A percentile compares a stretch with the other conserved stretches of the same genome.
Conservation (phyloP, 2,888 invertebrate species). For the Nomada fucata region DNA sequence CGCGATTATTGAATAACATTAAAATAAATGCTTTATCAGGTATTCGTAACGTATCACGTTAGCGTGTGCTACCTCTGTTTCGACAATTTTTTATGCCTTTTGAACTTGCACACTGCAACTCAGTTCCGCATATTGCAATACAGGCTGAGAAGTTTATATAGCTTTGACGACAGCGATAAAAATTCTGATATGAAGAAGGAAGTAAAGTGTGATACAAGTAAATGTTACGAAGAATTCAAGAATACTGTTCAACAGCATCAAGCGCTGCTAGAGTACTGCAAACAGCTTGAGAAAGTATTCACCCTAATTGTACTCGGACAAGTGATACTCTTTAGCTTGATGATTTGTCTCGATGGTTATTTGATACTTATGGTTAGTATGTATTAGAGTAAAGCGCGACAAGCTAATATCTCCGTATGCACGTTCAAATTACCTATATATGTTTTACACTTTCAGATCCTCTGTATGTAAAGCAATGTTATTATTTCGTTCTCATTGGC, state of each 20-base stretch:
- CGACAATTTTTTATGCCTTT: constrained; percentile 36
- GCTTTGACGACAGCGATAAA: not conserved
- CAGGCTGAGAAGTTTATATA: constrained; percentile 13
- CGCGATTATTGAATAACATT: no score
- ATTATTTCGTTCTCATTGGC: no score
- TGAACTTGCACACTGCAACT: constrained; percentile 23
- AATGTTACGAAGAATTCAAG: constrained; percentile 3
- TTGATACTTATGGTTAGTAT: constrained; percentile 54
- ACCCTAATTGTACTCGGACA: constrained; percentile 59
- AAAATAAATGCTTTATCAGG: not conserved
- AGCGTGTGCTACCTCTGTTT: constrained; percentile 34
- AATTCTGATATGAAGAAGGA: not conserved
- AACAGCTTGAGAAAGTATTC: constrained; percentile 62
- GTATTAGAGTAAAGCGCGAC: no score
- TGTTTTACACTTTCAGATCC: no score
- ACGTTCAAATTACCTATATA: not conserved
- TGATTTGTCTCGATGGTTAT: constrained; percentile 61
- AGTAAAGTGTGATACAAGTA: accelerated
- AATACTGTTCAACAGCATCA: constrained; percentile 31
- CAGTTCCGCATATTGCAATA: constrained; percentile 41
- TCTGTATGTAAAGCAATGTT: no score
- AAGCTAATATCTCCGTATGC: not conserved
- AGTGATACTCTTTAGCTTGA: constrained; percentile 57
- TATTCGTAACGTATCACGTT: not conserved
- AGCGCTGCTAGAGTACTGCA: constrained; percentile 54